These are phyloP conservation scores for Gorsachius magnificus DNA, from an alignment of 2,797 vertebrate species.

Conservation along the genomic window DNA sequence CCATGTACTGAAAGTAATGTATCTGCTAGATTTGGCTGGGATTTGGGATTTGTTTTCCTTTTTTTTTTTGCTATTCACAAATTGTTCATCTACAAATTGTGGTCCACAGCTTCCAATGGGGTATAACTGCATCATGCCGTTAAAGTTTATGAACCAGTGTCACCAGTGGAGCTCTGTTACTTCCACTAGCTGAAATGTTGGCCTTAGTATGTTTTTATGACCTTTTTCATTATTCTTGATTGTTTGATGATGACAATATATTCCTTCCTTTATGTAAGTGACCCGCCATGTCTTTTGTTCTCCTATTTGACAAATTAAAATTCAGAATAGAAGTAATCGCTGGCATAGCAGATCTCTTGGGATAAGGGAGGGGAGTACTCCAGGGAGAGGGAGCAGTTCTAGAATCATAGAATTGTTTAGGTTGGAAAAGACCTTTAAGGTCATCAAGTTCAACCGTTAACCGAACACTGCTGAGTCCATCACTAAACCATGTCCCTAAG, in stretches of 20 bases:
- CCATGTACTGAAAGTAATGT: neutral
- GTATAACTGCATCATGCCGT: neutral
- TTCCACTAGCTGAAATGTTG: neutral
- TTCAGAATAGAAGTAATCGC: neutral
- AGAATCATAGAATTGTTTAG: neutral
- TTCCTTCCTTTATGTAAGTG: neutral
- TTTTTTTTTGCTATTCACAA: neutral
- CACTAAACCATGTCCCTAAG: neutral
- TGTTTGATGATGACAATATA: neutral
- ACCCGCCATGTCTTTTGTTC: neutral
- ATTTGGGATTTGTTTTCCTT: neutral
- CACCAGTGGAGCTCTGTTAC: neutral
- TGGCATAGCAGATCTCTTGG: neutral
- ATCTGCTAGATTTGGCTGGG: neutral
- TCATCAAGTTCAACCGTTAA: neutral
- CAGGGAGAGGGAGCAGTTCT: neutral
- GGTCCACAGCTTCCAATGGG: neutral
- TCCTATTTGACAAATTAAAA: neutral
- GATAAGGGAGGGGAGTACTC: neutral
- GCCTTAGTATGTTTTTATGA: conserved; percentile 23
- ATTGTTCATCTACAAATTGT: neutral
- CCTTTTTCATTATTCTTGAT: neutral
- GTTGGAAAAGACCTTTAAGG: neutral
- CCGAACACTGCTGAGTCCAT: neutral
- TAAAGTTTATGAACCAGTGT: neutral